These are phyloP conservation scores for Amphipyra tragopoginis DNA, from an alignment of 2,888 invertebrate species.

Conservation along the genomic window DNA sequence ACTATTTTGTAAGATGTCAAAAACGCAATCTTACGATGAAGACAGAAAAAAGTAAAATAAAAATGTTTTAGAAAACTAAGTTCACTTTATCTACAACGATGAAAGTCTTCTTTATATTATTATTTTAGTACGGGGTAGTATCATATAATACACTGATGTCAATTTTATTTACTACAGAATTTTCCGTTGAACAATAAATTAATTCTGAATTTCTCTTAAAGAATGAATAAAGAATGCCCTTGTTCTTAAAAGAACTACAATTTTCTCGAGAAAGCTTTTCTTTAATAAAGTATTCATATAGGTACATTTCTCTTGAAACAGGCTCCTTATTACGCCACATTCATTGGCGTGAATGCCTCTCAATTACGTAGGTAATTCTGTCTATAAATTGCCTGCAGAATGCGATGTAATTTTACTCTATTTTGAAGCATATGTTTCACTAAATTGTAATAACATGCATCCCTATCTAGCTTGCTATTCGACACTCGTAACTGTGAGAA, in stretches of 20 bases:
- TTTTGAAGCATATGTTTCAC: slow-evolving; percentile 17
- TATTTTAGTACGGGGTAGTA: too few relatives aligned
- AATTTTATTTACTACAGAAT: too few relatives aligned
- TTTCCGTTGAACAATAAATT: too few relatives aligned
- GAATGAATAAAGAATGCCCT: background rate
- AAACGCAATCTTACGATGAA: too few relatives aligned
- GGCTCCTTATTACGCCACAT: slow-evolving; percentile 32
- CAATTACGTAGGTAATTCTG: slow-evolving; percentile 41
- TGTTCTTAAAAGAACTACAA: background rate
- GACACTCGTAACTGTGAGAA: slow-evolving; percentile 9
- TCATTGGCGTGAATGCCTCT: slow-evolving; percentile 44
- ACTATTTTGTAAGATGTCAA: too few relatives aligned
- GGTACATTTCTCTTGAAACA: slow-evolving; percentile 20
- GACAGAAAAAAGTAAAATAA: too few relatives aligned
- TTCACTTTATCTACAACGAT: too few relatives aligned
- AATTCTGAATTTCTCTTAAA: too few relatives aligned
- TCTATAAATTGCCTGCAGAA: slow-evolving; percentile 39
- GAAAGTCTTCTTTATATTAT: too few relatives aligned
- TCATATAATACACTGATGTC: too few relatives aligned
- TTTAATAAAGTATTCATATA: background rate
- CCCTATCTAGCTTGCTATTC: slow-evolving; percentile 26
- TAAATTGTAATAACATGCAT: slow-evolving; percentile 41
- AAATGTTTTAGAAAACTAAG: too few relatives aligned
- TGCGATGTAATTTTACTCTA: slow-evolving; percentile 26
- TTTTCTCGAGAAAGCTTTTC: too few relatives aligned